A percentile compares a stretch with the other conserved stretches of the same genome.
Conservation (phyloP, 2,888 invertebrate species). For the Drosophila suboccidentalis region DNA sequence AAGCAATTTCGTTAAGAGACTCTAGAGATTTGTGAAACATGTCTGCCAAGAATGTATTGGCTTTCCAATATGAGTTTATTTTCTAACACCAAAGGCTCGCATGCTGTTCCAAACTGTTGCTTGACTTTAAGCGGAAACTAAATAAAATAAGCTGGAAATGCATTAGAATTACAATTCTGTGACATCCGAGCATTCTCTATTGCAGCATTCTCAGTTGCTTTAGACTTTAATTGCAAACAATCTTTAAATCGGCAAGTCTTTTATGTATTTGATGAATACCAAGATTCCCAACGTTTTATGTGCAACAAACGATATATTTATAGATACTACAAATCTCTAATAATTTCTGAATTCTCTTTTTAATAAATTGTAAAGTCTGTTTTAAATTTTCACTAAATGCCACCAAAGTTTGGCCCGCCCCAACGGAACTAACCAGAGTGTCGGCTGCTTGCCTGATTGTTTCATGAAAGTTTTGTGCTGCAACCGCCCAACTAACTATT, state of each 20-base stretch:
- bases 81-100: no score
- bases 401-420: conserved; percentile 71
- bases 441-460: conserved; percentile 74
- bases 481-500: conserved; percentile 66
- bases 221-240: background rate
- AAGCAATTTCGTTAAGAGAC: no score
- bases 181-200: no score
- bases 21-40: no score
- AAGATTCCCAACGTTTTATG: background rate
- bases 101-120: no score
- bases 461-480: conserved; percentile 76
- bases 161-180: no score
- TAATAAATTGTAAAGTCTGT: conserved; percentile 10
- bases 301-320: background rate
- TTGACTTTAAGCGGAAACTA: no score
- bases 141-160: no score
- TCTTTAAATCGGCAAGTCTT: background rate
- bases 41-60: no score
- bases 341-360: conserved; percentile 5
- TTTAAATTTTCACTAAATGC: conserved; percentile 54
- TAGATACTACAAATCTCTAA: background rate
- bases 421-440: conserved; percentile 51
- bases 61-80: no score
- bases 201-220: no score
- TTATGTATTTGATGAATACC: no score